phyloP scores from a whole-genome alignment of 2,888 invertebrate genomes.

The Drosophila formosana region DNA sequence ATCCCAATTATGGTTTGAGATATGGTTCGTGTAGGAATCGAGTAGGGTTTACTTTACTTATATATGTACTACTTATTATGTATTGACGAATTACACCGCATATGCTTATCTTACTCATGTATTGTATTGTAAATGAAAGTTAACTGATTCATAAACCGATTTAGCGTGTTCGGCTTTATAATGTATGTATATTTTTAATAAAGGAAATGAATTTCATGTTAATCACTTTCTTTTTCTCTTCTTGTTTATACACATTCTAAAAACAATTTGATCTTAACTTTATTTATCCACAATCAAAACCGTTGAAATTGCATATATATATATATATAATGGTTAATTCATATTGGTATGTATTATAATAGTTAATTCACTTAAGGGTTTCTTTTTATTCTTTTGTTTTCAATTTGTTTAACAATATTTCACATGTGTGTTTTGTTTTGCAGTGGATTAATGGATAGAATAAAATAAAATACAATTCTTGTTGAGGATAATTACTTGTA shows the following conservation, averaged over 20 bases:
- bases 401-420: constrained; percentile 74
- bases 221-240: constrained; percentile 7
- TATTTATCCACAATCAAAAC: constrained; percentile 56
- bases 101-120: constrained; percentile 26
- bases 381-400: constrained; percentile 16
- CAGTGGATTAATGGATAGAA: constrained; percentile 55
- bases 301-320: constrained; percentile 43
- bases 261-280: constrained; percentile 71
- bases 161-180: constrained; percentile 53
- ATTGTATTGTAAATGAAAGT: constrained; percentile 61
- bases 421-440: constrained; percentile 55
- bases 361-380: constrained; percentile 38
- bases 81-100: constrained; percentile 20
- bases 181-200: constrained; percentile 50
- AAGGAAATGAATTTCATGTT: constrained; percentile 50
- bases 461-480: constrained; percentile 56
- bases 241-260: constrained; percentile 25
- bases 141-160: constrained; percentile 65
- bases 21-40: constrained; percentile 9
- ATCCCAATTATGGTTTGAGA: constrained; percentile 46
- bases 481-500: constrained; percentile 47
- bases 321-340: constrained; percentile 39
- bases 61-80: background rate
- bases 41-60: constrained; percentile 17
- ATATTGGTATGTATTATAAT: constrained; percentile 50